Conservation (phyloP, 2,113 vertebrate genomes). For the Calonectris borealis region DNA sequence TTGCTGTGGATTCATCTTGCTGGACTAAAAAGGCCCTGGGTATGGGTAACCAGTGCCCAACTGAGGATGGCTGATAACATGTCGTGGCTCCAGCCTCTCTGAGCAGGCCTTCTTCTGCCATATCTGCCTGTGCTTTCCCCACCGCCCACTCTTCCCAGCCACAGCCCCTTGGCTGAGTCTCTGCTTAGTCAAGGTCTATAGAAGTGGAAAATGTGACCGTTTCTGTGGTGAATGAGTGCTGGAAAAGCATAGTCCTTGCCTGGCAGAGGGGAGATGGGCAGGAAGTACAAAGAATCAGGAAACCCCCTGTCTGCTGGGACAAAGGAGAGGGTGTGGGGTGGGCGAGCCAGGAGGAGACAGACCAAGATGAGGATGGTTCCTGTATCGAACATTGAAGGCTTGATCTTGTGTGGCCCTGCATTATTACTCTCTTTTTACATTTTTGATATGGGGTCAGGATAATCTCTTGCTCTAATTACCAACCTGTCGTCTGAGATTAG, state of each 20-base stretch:
- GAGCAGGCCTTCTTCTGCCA: not conserved
- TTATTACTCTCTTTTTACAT: constrained; percentile 36
- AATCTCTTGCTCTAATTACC: constrained; percentile 67
- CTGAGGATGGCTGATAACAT: not conserved
- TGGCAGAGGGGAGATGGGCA: not conserved
- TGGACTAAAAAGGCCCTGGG: not conserved
- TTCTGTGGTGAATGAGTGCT: not conserved
- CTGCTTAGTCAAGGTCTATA: not conserved
- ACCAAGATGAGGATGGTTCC: not conserved
- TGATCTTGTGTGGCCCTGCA: not conserved
- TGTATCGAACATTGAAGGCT: not conserved
- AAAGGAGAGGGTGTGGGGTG: not conserved
- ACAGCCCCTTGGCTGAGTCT: not conserved
- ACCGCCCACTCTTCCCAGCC: not conserved
- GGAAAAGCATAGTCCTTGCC: not conserved
- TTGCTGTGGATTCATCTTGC: not conserved
- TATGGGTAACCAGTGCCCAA: not conserved
- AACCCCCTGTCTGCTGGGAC: not conserved
- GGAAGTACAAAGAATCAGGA: not conserved
- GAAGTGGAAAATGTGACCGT: not conserved
- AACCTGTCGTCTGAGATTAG: constrained; percentile 39
- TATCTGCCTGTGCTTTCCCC: not conserved
- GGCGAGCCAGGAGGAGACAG: not conserved
- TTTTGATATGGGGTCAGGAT: constrained; percentile 38
- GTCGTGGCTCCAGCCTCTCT: not conserved